A percentile compares a stretch with the other conserved stretches of the same genome.
Evolutionary conservation across 2,797 vertebrate species (phyloP).

Genomic region (Gobio occitaniae): DNA sequence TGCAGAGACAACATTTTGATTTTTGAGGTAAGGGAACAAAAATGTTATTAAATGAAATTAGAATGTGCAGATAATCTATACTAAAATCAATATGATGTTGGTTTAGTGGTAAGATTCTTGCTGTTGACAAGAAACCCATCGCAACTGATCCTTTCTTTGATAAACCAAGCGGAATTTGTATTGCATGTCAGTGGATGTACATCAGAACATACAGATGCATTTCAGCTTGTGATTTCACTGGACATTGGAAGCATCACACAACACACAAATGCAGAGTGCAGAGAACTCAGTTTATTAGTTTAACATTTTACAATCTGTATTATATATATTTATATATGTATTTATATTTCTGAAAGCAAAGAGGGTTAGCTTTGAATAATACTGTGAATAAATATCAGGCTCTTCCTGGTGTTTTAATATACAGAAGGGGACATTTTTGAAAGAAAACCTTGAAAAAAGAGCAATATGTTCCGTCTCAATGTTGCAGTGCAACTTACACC

Average conservation of each 20-base stretch:
- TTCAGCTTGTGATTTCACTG: background rate
- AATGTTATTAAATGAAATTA: background rate
- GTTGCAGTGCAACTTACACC: slow-evolving; percentile 84
- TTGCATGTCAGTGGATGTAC: background rate
- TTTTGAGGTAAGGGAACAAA: background rate
- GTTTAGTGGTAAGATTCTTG: background rate
- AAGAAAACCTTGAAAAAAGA: slow-evolving; percentile 74
- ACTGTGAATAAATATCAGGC: slow-evolving; percentile 78
- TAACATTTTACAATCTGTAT: slow-evolving; percentile 76
- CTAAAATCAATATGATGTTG: background rate
- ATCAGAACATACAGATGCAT: background rate
- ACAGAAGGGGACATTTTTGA: slow-evolving; percentile 59
- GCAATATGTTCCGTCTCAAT: slow-evolving; percentile 82
- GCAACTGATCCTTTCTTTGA: background rate
- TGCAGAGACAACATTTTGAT: background rate
- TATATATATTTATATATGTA: slow-evolving; percentile 63
- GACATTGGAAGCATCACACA: slow-evolving; percentile 25
- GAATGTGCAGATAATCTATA: background rate
- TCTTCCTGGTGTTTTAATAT: slow-evolving; percentile 55
- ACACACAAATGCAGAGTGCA: slow-evolving; percentile 69
- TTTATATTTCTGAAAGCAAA: slow-evolving; percentile 69
- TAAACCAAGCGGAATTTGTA: background rate
- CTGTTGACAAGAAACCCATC: background rate
- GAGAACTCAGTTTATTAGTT: slow-evolving; percentile 82
- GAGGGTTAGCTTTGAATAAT: slow-evolving; percentile 77